phyloP scores from a whole-genome alignment of 2,113 vertebrate genomes.

The Gopherus flavomarginatus region DNA sequence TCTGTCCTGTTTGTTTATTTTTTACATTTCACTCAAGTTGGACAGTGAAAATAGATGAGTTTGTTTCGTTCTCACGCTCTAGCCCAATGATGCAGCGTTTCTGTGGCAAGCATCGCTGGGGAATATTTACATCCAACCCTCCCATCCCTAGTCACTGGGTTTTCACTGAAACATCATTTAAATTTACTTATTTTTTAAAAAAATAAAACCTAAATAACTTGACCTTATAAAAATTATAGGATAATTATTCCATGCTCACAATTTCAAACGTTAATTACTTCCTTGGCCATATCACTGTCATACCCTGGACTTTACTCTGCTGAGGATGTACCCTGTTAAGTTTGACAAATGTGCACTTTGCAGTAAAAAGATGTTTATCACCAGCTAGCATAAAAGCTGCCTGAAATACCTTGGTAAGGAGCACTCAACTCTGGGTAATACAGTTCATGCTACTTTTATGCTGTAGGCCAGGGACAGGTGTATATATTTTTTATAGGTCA shows the following conservation, averaged over 20 bases:
- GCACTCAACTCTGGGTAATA: background rate
- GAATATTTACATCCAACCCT: background rate
- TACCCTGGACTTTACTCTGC: background rate
- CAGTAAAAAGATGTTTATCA: background rate
- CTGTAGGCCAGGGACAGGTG: background rate
- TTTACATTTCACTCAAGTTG: constrained; percentile 62
- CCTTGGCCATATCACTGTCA: background rate
- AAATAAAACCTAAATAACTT: background rate
- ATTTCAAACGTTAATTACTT: background rate
- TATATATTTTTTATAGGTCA: background rate
- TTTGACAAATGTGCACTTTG: background rate
- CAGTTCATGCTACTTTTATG: background rate
- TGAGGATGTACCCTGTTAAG: background rate
- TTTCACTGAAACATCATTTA: background rate
- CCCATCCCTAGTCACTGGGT: background rate
- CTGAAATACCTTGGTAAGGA: background rate
- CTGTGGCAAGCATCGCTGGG: background rate
- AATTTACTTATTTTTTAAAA: background rate
- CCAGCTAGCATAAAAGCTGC: background rate
- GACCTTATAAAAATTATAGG: background rate
- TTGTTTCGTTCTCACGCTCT: background rate
- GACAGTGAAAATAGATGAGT: constrained; percentile 21
- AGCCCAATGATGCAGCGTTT: background rate
- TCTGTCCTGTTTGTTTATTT: constrained; percentile 71
- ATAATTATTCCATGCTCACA: background rate